Base-by-base conservation (phyloP, 2,113 vertebrate species). In the Polypterus bichir region DNA sequence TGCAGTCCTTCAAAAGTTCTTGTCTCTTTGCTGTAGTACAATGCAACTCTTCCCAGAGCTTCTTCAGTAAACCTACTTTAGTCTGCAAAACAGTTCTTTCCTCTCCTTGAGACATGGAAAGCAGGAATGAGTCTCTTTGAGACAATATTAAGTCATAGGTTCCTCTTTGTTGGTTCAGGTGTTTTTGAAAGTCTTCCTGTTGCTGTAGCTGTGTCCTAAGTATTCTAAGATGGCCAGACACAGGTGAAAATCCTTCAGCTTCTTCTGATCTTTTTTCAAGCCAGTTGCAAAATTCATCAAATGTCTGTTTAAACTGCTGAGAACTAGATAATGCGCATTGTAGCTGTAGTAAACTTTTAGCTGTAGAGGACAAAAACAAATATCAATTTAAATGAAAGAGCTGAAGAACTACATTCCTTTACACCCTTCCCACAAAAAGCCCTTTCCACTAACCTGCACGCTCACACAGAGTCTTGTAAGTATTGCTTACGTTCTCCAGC, bases 261-360 rank as follows among this genome's bases (percentile, higher is more conserved):
- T 88, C 84, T 9, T 78, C 81, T 66, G 70, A 70, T 72, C 83
- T 90, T 62, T 81, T 75, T 70, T 97, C 89, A 3, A 99, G 83
- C 97, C 97, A 99, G 54, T 82, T 78, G 69, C 88, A 89, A 67
- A 99, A 74, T 68, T 98, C 97, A 71, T 94, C 87, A 64, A 97
- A 99, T 91, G 94, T 99, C 77, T 99, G 93, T 77, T 99, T 94
- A 81, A 98, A 98, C 79, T 99, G 97, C 81, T 98, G 94, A 51
- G 94, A 97, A 72, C 92, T 97, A 0, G 91, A 95, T 10, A 99
- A 89, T 0, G 91, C 91, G 0, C 86, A 86, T 77, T 98, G 97
- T 48, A 99, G 87, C 73, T 94, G 92, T 67, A 92, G 96, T 75
- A 99, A 87, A 53, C 93, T 87, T 71, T 97, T 94, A 10, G 88